Evolutionary conservation across 2,797 vertebrate species (phyloP).

Genomic region (Periparus ater): DNA sequence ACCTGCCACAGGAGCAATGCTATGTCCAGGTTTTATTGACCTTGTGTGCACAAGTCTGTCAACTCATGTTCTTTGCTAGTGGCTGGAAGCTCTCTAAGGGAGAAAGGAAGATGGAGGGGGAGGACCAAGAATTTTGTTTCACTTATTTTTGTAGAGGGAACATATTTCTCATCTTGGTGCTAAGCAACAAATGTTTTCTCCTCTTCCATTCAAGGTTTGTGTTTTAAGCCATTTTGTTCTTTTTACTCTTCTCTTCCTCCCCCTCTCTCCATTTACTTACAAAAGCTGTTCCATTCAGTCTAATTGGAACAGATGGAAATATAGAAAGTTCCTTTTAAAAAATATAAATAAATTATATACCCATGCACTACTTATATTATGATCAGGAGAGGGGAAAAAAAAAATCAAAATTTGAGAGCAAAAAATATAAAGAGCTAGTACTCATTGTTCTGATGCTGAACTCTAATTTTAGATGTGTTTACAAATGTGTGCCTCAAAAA

Average conservation of each 20-base stretch:
- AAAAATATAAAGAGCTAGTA: conserved; percentile 55
- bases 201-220: conserved; percentile 25
- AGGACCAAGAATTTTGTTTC: background rate
- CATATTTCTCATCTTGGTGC: conserved; percentile 4
- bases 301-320: conserved; percentile 79
- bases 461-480: conserved; percentile 79
- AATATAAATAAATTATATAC: conserved; percentile 72
- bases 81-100: background rate
- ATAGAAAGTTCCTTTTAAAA: conserved; percentile 74
- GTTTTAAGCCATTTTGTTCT: conserved; percentile 14
- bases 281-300: conserved; percentile 75
- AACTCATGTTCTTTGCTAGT: background rate
- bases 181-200: conserved; percentile 36
- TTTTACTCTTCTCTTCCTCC: conserved; percentile 33
- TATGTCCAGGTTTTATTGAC: background rate
- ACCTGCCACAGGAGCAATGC: background rate
- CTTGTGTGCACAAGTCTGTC: background rate
- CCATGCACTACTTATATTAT: background rate
- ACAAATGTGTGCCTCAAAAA: conserved; percentile 64
- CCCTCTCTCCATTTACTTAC: conserved; percentile 59
- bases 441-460: conserved; percentile 69
- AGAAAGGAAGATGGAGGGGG: background rate
- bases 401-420: conserved; percentile 11
- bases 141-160: background rate
- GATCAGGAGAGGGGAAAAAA: background rate